Evolutionary conservation across 2,113 vertebrate genomes (phyloP), one percentile per base, ranked within the genome.

Genomic region (Athene noctua): DNA sequence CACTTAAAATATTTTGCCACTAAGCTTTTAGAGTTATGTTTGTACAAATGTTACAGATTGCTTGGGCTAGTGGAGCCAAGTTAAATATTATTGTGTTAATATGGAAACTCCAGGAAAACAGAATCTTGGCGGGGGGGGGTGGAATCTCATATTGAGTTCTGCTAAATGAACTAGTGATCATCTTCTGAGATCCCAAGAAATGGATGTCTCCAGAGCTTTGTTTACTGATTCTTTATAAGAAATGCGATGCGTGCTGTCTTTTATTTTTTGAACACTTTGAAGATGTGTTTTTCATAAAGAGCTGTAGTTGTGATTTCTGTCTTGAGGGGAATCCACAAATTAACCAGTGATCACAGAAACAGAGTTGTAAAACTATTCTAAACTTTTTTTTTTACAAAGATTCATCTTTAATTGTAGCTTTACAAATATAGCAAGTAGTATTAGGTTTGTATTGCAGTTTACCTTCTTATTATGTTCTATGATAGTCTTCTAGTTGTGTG

Each of bases 51-150:
- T 94, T 95, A 87, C n/a, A 67, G 87, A 87, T 86, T 90, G 63
- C 88, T 97, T 92, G 71, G 95, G 84, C 46, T 80, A 62, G 47
- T 62, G 81, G 59, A 88, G 87, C 93, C 87, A 92, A 94, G 86
- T 88, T 96, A 97, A 95, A 94, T 88, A 95, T 89, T 94, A 82
- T 94, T 90, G 74, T 66, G 85, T 97, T 87, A 92, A 92, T 82
- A 92, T 55, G 78, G 78, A 94, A 95, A 90, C 70, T 26, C 40
- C 19, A 91, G 78, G 55, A 90, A 85, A 94, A 73, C 38, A 38
- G 38, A 38, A 38, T 38, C 38, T 38, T 38, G 38, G 38, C 38
- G 38, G 38, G 38, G 38, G 38, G 13, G 23, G 63, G 7, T 22
- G 7, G 6, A 6, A 25, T 36, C 23, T 75, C 30, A 44, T 88